Conservation (phyloP, 2,888 invertebrate species). For the Apotomis turbidana region DNA sequence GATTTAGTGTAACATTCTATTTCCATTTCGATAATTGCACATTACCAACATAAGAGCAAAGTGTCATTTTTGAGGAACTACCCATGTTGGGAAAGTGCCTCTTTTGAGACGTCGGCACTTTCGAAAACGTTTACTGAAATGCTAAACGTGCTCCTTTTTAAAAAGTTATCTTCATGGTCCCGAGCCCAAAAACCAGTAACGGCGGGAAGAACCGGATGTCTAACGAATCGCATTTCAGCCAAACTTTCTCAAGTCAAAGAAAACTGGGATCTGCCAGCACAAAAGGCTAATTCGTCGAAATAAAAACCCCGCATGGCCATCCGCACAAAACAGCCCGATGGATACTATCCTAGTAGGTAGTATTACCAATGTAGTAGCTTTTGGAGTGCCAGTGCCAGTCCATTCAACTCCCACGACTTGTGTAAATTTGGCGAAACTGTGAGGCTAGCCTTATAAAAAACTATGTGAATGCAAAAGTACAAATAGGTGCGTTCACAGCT, state of each 20-base stretch:
- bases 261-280: neutral
- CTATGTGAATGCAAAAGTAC: slow-evolving; percentile 34
- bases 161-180: slow-evolving; percentile 2
- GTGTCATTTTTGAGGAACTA: neutral
- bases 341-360: too few relatives aligned
- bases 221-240: neutral
- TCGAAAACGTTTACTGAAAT: too few relatives aligned
- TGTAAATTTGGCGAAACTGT: slow-evolving; percentile 4
- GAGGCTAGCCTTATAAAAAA: slow-evolving; percentile 16
- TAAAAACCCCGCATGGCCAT: neutral
- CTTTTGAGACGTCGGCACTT: too few relatives aligned
- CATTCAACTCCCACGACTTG: neutral
- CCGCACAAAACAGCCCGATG: too few relatives aligned
- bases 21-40: too few relatives aligned
- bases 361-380: too few relatives aligned
- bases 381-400: too few relatives aligned
- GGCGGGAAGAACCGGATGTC: slow-evolving; percentile 22
- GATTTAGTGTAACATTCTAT: too few relatives aligned
- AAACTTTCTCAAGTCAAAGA: neutral
- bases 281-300: neutral
- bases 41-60: too few relatives aligned
- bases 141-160: neutral
- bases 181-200: slow-evolving; percentile 1
- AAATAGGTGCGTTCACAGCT: slow-evolving; percentile 15
- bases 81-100: neutral